Percentiles rank a stretch among this genome's conserved stretches.
Conservation (phyloP, 2,797 vertebrate species). For the Lemur catta region DNA sequence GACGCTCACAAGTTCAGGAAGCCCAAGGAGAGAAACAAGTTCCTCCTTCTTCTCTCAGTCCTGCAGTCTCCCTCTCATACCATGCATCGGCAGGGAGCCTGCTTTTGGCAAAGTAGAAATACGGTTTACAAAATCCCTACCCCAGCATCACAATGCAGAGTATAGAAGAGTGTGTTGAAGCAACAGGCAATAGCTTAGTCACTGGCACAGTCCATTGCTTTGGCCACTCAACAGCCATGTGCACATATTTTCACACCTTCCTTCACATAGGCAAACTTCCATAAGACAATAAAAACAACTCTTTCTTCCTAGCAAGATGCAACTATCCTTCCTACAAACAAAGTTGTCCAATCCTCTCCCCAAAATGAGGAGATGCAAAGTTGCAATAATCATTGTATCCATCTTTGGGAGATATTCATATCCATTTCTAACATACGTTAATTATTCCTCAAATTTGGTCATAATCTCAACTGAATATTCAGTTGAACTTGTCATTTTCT, state of each 20-base stretch:
- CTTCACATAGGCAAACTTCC: background rate
- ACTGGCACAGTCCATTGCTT: background rate
- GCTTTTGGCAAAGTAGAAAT: background rate
- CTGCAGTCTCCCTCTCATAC: background rate
- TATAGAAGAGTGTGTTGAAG: background rate
- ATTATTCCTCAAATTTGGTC: background rate
- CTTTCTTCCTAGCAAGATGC: background rate
- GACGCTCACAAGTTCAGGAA: background rate
- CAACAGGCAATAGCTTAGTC: background rate
- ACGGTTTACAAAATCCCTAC: background rate
- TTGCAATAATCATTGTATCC: background rate
- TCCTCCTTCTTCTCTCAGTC: background rate
- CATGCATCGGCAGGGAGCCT: background rate
- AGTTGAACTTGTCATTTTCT: background rate
- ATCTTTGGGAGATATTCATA: background rate
- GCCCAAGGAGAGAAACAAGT: background rate
- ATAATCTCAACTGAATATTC: background rate
- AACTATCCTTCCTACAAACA: background rate
- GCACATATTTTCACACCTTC: background rate
- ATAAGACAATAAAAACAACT: background rate
- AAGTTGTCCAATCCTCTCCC: background rate
- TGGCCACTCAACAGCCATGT: background rate
- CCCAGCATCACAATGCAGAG: too few relatives aligned
- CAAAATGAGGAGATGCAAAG: background rate
- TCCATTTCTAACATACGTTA: slow-evolving; percentile 9